Evolutionary conservation across 2,797 vertebrate species (phyloP).

Genomic region (Streptopelia turtur): DNA sequence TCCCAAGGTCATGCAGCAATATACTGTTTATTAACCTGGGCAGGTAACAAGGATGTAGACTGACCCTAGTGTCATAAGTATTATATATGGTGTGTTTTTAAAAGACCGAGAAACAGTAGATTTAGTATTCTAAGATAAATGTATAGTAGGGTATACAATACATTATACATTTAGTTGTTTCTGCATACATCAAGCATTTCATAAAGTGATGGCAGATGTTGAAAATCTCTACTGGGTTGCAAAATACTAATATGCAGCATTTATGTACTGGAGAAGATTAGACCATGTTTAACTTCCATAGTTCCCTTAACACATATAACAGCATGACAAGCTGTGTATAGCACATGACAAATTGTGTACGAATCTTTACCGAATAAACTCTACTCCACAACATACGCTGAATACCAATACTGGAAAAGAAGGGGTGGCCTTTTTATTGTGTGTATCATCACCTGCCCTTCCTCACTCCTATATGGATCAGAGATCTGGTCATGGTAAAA

Average conservation of each 20-base stretch:
- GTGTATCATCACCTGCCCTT: background rate
- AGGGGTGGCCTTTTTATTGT: background rate
- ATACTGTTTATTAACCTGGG: background rate
- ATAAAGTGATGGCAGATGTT: background rate
- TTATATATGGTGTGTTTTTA: background rate
- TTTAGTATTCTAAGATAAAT: background rate
- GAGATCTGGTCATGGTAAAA: background rate
- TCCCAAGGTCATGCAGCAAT: background rate
- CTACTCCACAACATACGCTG: background rate
- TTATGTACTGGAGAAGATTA: background rate
- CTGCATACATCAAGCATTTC: background rate
- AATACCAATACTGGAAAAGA: background rate
- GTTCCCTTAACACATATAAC: background rate
- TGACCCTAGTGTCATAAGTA: background rate
- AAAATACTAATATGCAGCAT: background rate
- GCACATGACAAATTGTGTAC: background rate
- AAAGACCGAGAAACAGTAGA: background rate
- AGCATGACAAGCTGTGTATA: background rate
- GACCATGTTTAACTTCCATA: background rate
- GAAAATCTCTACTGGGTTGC: background rate
- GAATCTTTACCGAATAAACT: background rate
- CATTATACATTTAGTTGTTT: background rate
- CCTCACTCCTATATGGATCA: background rate
- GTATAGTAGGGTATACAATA: background rate
- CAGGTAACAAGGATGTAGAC: background rate